Percentiles rank a stretch among this genome's conserved stretches.
Evolutionary conservation across 1,140 invertebrate genomes (phyloP).

Genomic region (Apocrypta bakeri): DNA sequence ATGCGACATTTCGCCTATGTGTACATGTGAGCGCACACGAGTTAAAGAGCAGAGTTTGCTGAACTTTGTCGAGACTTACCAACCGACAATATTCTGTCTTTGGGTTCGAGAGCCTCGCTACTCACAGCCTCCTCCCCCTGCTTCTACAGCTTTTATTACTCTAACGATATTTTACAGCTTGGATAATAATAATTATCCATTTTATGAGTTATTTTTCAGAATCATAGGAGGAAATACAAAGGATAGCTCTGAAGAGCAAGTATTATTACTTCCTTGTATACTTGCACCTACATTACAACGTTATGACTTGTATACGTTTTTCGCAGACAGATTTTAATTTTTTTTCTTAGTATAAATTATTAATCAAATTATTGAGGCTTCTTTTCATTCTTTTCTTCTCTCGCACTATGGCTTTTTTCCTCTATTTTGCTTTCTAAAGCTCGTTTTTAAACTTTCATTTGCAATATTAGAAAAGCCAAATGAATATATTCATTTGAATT

Average conservation of each 20-base stretch:
- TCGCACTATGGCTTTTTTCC: not conserved
- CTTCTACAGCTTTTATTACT: too few species aligned
- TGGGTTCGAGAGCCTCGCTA: too few species aligned
- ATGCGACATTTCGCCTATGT: not conserved
- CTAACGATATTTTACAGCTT: too few species aligned
- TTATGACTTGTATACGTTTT: too few species aligned
- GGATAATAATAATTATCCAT: not conserved
- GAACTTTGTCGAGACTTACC: not conserved
- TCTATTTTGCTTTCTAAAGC: not conserved
- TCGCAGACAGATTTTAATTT: too few species aligned
- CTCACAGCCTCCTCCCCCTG: too few species aligned
- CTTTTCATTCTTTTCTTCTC: too few species aligned
- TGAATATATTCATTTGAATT: not conserved
- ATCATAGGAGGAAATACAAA: not conserved
- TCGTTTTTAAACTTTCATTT: not conserved
- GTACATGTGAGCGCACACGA: too few species aligned
- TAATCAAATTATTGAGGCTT: not conserved
- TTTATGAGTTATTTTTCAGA: not conserved
- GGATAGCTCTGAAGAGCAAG: too few species aligned
- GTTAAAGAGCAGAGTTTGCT: not conserved
- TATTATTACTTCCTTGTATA: too few species aligned
- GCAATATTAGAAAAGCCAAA: not conserved
- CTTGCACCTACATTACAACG: too few species aligned
- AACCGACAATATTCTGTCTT: conserved; percentile 7
- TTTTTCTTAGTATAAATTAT: too few species aligned